Evolutionary conservation across 2,888 invertebrate genomes (phyloP).

Genomic region (Tetragnatha montana): DNA sequence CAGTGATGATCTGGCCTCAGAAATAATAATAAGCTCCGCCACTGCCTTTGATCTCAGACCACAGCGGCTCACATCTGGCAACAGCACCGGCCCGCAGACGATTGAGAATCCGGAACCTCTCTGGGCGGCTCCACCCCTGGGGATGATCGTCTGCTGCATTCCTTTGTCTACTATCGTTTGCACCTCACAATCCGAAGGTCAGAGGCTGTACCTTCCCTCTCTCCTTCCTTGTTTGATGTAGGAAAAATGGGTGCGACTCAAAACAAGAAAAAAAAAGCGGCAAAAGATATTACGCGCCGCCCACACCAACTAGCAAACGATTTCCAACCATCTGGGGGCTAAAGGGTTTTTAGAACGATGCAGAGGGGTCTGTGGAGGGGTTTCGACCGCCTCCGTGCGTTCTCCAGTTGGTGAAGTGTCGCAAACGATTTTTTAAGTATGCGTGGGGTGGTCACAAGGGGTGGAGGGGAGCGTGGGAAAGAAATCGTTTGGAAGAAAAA

Average conservation of each 20-base stretch:
- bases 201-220: conserved; percentile 36
- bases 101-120: conserved; percentile 58
- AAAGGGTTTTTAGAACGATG: not conserved
- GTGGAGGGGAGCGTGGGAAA: not conserved
- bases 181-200: conserved; percentile 55
- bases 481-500: not conserved
- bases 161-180: conserved; percentile 59
- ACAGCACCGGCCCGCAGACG: conserved; percentile 43
- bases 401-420: not conserved
- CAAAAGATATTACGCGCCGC: not conserved
- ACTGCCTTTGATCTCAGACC: not conserved
- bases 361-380: not conserved
- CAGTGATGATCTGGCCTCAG: not conserved
- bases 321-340: not conserved
- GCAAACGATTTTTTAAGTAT: not conserved
- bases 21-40: not conserved
- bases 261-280: not conserved
- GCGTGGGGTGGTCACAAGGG: not conserved
- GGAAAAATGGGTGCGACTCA: not conserved
- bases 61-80: not conserved
- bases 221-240: not conserved
- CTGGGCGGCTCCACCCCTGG: conserved; percentile 47
- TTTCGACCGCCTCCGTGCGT: not conserved
- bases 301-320: not conserved
- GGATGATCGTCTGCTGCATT: conserved; percentile 54